A percentile compares a stretch with the other conserved stretches of the same genome.
These are phyloP conservation scores for Myotis lucifugus DNA, from an alignment of 2,113 vertebrate species.

Conservation along the genomic window DNA sequence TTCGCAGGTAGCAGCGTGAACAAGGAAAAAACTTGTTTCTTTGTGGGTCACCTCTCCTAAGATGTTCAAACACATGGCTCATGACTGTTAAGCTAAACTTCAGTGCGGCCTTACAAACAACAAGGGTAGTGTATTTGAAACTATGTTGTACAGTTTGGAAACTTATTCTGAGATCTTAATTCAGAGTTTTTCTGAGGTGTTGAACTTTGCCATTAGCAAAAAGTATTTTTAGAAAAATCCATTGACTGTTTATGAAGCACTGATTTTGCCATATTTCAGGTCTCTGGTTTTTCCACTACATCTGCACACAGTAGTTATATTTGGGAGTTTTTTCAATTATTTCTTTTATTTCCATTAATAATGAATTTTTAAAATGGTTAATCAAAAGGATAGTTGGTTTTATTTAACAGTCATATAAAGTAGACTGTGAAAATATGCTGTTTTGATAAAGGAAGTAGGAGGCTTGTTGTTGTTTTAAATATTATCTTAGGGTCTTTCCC, in stretches of 20 bases:
- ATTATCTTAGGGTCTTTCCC: slow-evolving; percentile 1
- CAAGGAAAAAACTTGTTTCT: slow-evolving; percentile 81
- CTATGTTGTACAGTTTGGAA: slow-evolving; percentile 79
- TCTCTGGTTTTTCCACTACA: slow-evolving; percentile 80
- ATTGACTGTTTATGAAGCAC: slow-evolving; percentile 81
- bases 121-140: slow-evolving; percentile 83
- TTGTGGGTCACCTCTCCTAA: slow-evolving; percentile 91
- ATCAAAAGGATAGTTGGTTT: slow-evolving; percentile 29
- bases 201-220: slow-evolving; percentile 88
- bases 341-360: slow-evolving; percentile 64
- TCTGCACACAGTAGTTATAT: slow-evolving; percentile 62
- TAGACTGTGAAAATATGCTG: slow-evolving; percentile 43
- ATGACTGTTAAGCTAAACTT: slow-evolving; percentile 93
- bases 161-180: slow-evolving; percentile 81
- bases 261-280: slow-evolving; percentile 80
- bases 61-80: slow-evolving; percentile 87
- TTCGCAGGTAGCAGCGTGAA: slow-evolving; percentile 59
- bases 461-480: slow-evolving; percentile 33
- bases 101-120: slow-evolving; percentile 87
- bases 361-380: slow-evolving; percentile 63
- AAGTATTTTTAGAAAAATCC: slow-evolving; percentile 83
- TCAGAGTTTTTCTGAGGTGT: slow-evolving; percentile 83
- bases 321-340: slow-evolving; percentile 60
- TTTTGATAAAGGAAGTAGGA: slow-evolving; percentile 58
- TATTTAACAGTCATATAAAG: slow-evolving; percentile 33